Evolutionary conservation across 2,888 invertebrate genomes (phyloP).

Genomic region (Caenorhabditis japonica): DNA sequence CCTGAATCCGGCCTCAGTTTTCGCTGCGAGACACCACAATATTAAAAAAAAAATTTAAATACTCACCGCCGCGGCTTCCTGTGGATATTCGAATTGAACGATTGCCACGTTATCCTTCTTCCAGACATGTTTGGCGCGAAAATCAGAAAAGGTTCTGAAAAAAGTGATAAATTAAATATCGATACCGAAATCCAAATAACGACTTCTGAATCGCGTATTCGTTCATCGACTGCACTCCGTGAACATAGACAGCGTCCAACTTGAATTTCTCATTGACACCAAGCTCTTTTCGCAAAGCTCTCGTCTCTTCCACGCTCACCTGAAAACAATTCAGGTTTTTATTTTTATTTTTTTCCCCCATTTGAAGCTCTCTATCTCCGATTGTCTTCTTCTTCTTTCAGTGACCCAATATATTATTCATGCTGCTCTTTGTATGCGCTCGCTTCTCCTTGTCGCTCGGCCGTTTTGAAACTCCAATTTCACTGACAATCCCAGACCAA

Average conservation of each 20-base stretch:
- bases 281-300: slow-evolving; percentile 58
- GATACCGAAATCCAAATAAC: too few species aligned
- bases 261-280: slow-evolving; percentile 35
- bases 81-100: slow-evolving; percentile 21
- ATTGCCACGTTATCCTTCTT: slow-evolving; percentile 23
- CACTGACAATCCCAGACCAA: slow-evolving; percentile 19
- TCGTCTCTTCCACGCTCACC: slow-evolving; percentile 30
- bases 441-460: neutral
- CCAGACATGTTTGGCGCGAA: slow-evolving; percentile 31
- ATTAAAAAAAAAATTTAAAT: neutral
- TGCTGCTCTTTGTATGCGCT: slow-evolving; percentile 23
- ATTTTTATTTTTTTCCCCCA: neutral
- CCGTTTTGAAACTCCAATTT: slow-evolving; percentile 44
- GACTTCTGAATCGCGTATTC: slow-evolving; percentile 49
- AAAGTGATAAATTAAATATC: neutral
- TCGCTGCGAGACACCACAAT: too few species aligned
- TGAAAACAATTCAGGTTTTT: slow-evolving; percentile 7
- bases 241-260: slow-evolving; percentile 53
- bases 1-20: too few species aligned
- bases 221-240: slow-evolving; percentile 56
- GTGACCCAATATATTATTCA: slow-evolving; percentile 20
- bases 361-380: neutral
- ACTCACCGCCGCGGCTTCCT: slow-evolving; percentile 28
- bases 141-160: slow-evolving; percentile 70
- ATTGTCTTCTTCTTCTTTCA: slow-evolving; percentile 6